phyloP scores from a whole-genome alignment of 2,797 vertebrate species.

The Cirrhinus molitorella region DNA sequence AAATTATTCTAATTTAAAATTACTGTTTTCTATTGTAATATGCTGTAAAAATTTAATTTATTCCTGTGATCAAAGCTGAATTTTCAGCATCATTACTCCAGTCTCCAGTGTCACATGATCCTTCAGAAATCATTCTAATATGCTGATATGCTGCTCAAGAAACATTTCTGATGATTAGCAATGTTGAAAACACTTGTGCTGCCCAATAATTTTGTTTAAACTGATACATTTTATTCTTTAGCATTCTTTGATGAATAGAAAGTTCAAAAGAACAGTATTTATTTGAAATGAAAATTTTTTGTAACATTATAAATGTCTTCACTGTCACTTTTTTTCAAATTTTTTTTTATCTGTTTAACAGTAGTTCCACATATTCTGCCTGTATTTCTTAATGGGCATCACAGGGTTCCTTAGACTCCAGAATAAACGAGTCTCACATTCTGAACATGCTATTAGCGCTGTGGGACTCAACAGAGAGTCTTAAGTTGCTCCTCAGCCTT shows the following conservation, averaged over 20 bases:
- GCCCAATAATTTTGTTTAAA: not conserved
- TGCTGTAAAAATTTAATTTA: not conserved
- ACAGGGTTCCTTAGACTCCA: not conserved
- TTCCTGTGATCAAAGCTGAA: too few relatives aligned
- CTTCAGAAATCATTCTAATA: not conserved
- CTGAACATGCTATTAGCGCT: not conserved
- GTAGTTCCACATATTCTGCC: not conserved
- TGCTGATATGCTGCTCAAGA: not conserved
- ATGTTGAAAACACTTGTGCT: not conserved
- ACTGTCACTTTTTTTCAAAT: too few relatives aligned
- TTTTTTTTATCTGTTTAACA: too few relatives aligned
- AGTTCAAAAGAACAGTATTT: not conserved
- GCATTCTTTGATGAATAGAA: not conserved
- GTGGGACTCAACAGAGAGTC: too few relatives aligned
- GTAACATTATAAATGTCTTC: not conserved
- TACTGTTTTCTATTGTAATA: not conserved
- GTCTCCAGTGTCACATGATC: not conserved
- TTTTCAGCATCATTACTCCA: not conserved
- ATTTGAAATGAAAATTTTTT: not conserved
- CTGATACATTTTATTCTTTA: not conserved
- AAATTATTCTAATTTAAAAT: not conserved
- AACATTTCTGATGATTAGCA: not conserved
- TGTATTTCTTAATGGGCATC: not conserved
- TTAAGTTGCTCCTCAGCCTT: not conserved
- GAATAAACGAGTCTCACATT: not conserved